Evolutionary conservation across 2,113 vertebrate species (phyloP), one percentile per base, ranked within the genome.

Genomic region (Rafetus swinhoei): DNA sequence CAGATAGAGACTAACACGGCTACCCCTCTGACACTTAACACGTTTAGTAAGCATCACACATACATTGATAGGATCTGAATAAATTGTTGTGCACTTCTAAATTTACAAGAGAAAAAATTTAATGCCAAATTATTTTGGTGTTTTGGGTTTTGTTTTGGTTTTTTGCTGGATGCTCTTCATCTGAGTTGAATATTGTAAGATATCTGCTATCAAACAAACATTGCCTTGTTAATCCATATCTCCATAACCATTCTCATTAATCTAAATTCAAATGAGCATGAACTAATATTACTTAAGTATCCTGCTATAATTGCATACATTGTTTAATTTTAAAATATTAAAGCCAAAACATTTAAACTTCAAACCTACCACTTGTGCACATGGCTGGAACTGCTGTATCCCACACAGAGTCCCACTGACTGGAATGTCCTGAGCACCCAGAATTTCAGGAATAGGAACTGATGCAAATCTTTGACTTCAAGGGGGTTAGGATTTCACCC

Each of bases 381-480:
- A 1, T 52, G 53, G n/a, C 24, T 54, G 0, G 50, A 45, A 15
- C 11, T 50, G 7, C n/a, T 29, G 7, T 2, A 65, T 65, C 29
- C 29, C 29, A 39, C 69, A 74, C 5, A 74, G 53, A 35, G 7
- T 22, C 19, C 35, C 62, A 79, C 60, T 59, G 74, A 2, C 9
- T 1, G 0, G 0, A 74, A 22, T 27, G 27, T 2, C 14, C 81
- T 88, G 13, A 6, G 21, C 88, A 8, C 16, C 27, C 54, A 69
- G 21, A 79, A 55, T 85, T 8, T 79, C 60, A 83, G 32, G 27
- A 65, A n/a, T 18, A n/a, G 62, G 32, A 69, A 14, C 7, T 15
- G 8, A 69, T n/a, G 62, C 62, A 19, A 77, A 65, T 83, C n/a
- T 53, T 39, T 7, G 8, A 19, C 27, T 55, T 55, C 9, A 45